Conservation (phyloP, 2,888 invertebrate genomes). For the Tetanocera ferruginea region DNA sequence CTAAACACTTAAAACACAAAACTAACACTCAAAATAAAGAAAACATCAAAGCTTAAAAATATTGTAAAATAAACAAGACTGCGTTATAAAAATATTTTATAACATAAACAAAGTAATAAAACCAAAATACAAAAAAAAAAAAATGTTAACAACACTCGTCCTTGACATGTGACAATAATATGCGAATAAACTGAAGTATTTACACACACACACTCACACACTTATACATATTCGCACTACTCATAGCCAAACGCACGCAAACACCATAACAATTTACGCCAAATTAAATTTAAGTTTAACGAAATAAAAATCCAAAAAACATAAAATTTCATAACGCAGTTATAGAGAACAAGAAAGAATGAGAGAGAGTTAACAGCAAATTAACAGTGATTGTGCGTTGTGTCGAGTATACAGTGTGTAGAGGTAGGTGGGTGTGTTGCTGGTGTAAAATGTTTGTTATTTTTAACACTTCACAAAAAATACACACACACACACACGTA, state of each 20-base stretch:
- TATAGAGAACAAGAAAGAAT: background rate
- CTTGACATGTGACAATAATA: constrained; percentile 43
- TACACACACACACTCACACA: constrained; percentile 6
- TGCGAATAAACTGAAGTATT: background rate
- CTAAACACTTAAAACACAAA: background rate
- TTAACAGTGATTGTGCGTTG: background rate
- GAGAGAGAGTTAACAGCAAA: constrained; percentile 1
- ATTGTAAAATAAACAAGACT: constrained; percentile 14
- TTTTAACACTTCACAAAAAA: no score
- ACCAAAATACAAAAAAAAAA: background rate
- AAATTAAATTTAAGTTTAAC: constrained; percentile 37
- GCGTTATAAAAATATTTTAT: background rate
- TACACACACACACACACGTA: no score
- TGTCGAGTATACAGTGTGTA: background rate
- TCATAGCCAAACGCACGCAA: background rate
- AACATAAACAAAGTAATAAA: background rate
- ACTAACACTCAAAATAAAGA: background rate
- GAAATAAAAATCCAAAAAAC: background rate
- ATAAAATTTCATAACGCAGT: background rate
- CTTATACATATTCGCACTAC: background rate
- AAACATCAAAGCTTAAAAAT: constrained; percentile 19
- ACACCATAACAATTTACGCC: constrained; percentile 36
- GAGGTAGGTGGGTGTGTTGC: background rate
- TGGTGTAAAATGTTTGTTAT: no score
- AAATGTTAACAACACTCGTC: constrained; percentile 12